phyloP scores from a whole-genome alignment of 2,113 vertebrate genomes.

The Scomber scombrus region DNA sequence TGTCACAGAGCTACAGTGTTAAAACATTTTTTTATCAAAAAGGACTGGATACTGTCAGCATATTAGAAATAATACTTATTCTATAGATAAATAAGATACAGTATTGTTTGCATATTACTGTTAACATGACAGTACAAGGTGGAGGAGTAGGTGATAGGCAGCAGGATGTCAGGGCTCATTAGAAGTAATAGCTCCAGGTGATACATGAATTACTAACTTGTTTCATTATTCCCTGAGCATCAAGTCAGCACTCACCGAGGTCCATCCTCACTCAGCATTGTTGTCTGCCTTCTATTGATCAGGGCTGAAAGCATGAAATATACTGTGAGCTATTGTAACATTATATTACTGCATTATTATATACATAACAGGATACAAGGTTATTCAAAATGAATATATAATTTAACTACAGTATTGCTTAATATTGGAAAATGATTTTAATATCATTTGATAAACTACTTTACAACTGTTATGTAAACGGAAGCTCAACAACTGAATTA shows the following conservation, averaged over 20 bases:
- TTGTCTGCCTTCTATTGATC: not conserved
- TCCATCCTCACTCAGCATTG: not conserved
- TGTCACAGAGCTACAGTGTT: too few species aligned
- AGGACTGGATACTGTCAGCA: not conserved
- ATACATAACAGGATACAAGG: not conserved
- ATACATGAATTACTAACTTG: slow-evolving; percentile 12
- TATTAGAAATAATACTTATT: not conserved
- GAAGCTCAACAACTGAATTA: not conserved
- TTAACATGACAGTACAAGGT: not conserved
- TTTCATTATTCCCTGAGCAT: slow-evolving; percentile 41
- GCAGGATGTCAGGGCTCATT: slow-evolving; percentile 27
- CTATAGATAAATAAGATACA: not conserved
- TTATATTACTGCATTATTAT: not conserved
- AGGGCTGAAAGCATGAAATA: not conserved
- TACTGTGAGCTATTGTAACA: not conserved
- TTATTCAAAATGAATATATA: not conserved
- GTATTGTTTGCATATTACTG: slow-evolving; percentile 19
- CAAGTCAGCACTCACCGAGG: slow-evolving; percentile 5
- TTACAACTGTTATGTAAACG: not conserved
- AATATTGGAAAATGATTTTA: not conserved
- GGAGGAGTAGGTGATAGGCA: slow-evolving; percentile 21
- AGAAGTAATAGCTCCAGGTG: slow-evolving; percentile 32
- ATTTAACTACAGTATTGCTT: not conserved
- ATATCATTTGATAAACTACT: not conserved
- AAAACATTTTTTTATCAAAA: not conserved